phyloP scores from a whole-genome alignment of 2,797 vertebrate species.

The Selene dorsalis region DNA sequence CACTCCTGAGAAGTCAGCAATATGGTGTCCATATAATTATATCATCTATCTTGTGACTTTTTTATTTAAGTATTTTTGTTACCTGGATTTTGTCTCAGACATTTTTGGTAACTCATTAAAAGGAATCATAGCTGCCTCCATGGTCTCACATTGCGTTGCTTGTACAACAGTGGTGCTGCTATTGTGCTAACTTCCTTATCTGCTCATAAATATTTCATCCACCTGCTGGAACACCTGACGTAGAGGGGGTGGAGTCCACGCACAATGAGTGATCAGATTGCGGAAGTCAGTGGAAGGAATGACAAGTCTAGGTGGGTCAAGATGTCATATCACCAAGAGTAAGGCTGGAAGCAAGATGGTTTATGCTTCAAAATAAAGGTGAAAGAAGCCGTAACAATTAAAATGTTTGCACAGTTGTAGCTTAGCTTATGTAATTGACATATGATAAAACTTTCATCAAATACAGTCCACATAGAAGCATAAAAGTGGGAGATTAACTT shows the following conservation, averaged over 20 bases:
- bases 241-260: constrained; percentile 47
- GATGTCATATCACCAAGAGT: constrained; percentile 1
- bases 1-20: too few species aligned
- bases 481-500: neutral
- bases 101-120: neutral
- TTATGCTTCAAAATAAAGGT: constrained; percentile 61
- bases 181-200: constrained; percentile 9
- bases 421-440: neutral
- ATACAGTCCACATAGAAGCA: neutral
- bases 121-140: neutral
- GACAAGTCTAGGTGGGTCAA: constrained; percentile 30
- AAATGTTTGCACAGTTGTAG: neutral
- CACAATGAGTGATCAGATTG: constrained; percentile 66
- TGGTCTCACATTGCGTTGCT: neutral
- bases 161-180: neutral
- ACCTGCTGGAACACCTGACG: constrained; percentile 63
- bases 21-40: neutral
- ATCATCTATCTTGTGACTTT: neutral
- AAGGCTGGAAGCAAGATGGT: neutral
- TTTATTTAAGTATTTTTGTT: neutral
- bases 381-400: neutral
- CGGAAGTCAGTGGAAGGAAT: constrained; percentile 71
- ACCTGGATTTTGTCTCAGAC: neutral
- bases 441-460: neutral
- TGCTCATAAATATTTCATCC: constrained; percentile 73